Evolutionary conservation across 2,113 vertebrate species (phyloP).

Genomic region (Sceloporus undulatus): DNA sequence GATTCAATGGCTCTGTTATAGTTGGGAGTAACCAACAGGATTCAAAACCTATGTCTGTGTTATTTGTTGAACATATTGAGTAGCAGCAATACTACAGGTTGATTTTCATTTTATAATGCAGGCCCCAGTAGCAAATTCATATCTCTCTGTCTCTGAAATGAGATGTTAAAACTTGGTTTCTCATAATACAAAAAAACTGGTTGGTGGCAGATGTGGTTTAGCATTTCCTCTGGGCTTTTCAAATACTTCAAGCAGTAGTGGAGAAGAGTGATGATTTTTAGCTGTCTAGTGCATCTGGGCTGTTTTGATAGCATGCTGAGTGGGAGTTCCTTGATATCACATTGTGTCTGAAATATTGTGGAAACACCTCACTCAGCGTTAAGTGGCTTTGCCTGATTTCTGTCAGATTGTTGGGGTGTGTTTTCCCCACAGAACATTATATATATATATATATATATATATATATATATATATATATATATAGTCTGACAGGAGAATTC

Average conservation of each 20-base stretch:
- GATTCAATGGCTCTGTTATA: too few species aligned
- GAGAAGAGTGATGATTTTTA: neutral
- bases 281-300: neutral
- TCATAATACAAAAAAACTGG: neutral
- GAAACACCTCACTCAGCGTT: neutral
- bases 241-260: neutral
- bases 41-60: too few species aligned
- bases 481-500: neutral
- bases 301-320: conserved; percentile 13
- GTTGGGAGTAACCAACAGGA: too few species aligned
- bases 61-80: too few species aligned
- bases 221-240: neutral
- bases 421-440: neutral
- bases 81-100: too few species aligned
- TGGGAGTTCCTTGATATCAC: conserved; percentile 12
- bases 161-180: neutral
- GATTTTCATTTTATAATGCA: too few species aligned
- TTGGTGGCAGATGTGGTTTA: neutral
- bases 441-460: too few species aligned
- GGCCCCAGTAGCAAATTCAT: too few species aligned
- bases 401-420: neutral
- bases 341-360: conserved; percentile 22
- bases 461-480: too few species aligned
- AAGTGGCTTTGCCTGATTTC: conserved; percentile 21
- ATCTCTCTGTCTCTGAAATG: too few species aligned